Conservation (phyloP, 2,888 invertebrate species). For the Eupsilia transversa region DNA sequence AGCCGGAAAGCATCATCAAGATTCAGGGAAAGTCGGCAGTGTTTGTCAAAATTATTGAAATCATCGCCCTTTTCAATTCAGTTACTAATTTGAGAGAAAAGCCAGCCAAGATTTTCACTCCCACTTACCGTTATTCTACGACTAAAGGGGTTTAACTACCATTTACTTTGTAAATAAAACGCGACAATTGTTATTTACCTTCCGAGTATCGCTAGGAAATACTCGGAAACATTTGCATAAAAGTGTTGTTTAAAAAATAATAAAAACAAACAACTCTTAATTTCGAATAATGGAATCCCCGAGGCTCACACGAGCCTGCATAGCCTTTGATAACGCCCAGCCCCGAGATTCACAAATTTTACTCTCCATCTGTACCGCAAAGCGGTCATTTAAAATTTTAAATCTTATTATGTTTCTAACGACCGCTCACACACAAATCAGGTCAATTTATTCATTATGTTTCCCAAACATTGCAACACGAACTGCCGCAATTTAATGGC, state of each 20-base stretch:
- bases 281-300: slow-evolving; percentile 77
- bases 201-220: slow-evolving; percentile 59
- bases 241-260: slow-evolving; percentile 69
- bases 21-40: slow-evolving; percentile 66
- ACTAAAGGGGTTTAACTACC: slow-evolving; percentile 53
- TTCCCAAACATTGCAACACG: slow-evolving; percentile 67
- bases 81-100: slow-evolving; percentile 62
- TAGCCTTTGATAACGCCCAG: slow-evolving; percentile 78
- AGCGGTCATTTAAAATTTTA: slow-evolving; percentile 77
- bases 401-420: slow-evolving; percentile 76
- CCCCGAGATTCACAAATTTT: slow-evolving; percentile 73
- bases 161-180: slow-evolving; percentile 63
- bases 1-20: slow-evolving; percentile 69
- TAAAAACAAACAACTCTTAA: slow-evolving; percentile 77
- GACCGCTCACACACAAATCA: slow-evolving; percentile 69
- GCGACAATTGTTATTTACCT: slow-evolving; percentile 61
- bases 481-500: slow-evolving; percentile 56
- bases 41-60: slow-evolving; percentile 69
- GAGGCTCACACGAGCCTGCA: slow-evolving; percentile 76
- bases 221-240: slow-evolving; percentile 60
- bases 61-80: slow-evolving; percentile 54
- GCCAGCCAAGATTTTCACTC: slow-evolving; percentile 35
- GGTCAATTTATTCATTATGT: slow-evolving; percentile 70
- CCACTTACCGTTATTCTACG: slow-evolving; percentile 42
- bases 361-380: slow-evolving; percentile 72